Conservation (phyloP, 1,140 invertebrate species). For the Chrysopa pallens region DNA sequence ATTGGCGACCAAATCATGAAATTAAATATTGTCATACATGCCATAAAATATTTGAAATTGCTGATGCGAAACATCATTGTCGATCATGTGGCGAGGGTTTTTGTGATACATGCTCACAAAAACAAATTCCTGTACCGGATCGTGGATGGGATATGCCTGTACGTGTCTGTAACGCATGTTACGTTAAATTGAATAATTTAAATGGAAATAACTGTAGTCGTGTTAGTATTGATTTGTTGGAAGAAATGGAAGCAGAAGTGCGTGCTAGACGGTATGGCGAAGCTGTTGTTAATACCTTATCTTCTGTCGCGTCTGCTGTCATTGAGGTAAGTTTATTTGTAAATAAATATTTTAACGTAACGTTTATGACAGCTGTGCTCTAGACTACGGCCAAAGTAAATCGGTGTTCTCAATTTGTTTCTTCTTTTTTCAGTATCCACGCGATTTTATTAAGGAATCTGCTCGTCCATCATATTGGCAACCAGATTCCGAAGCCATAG, state of each 20-base stretch:
- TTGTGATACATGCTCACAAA: constrained; percentile 42
- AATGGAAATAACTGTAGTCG: not conserved
- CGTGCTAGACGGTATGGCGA: constrained; percentile 41
- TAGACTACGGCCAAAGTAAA: no score
- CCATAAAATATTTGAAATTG: constrained; percentile 28
- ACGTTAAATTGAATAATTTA: constrained; percentile 8
- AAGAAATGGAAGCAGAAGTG: constrained; percentile 9
- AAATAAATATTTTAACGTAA: no score
- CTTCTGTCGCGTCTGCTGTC: constrained; percentile 31
- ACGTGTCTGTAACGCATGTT: constrained; percentile 49
- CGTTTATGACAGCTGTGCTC: no score
- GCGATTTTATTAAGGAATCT: constrained; percentile 51
- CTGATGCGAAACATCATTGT: constrained; percentile 57
- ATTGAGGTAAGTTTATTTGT: not conserved
- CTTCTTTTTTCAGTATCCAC: constrained; percentile 19
- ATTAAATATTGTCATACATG: constrained; percentile 51
- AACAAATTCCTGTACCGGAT: constrained; percentile 37
- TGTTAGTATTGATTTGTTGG: not conserved
- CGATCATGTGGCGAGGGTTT: constrained; percentile 58
- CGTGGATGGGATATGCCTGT: constrained; percentile 43
- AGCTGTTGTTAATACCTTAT: constrained; percentile 39
- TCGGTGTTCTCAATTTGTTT: no score
- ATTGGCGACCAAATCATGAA: constrained; percentile 65
- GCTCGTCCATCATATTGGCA: constrained; percentile 68
- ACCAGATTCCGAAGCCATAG: constrained; percentile 47